Percentiles rank a stretch among this genome's conserved stretches.
phyloP scores from a whole-genome alignment of 92 coral and sea anemone genomes.

The Umimayanthus chanpuru region DNA sequence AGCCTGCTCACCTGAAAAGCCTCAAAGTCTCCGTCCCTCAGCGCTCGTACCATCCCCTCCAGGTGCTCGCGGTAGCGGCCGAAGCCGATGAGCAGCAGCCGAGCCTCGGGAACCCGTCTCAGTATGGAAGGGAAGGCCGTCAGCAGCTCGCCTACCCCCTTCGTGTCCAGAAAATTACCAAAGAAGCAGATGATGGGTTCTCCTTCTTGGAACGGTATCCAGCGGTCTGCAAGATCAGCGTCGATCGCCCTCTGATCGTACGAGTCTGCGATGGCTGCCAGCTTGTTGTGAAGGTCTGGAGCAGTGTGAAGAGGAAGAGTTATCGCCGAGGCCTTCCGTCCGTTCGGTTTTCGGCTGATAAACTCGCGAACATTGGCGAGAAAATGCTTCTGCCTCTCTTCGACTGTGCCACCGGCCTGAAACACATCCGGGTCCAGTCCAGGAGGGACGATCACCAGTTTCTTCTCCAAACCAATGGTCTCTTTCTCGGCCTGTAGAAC shows the following conservation, averaged over 20 bases:
- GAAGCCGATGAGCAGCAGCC: conserved; percentile 77
- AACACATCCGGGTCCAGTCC: conserved; percentile 89
- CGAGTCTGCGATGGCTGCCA: conserved; percentile 64
- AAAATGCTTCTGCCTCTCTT: conserved; percentile 73
- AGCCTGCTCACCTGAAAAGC: conserved; percentile 68
- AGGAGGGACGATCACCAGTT: conserved; percentile 78
- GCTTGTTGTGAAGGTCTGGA: conserved; percentile 53
- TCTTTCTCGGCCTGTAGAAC: conserved; percentile 62
- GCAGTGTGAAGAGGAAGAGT: conserved; percentile 56
- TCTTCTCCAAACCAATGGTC: conserved; percentile 59
- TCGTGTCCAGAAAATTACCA: conserved; percentile 86
- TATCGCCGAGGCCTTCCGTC: conserved; percentile 61
- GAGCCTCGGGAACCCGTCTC: conserved; percentile 71
- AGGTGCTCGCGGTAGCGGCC: conserved; percentile 86
- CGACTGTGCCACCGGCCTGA: conserved; percentile 62
- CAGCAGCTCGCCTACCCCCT: conserved; percentile 86
- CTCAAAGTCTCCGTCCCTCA: conserved; percentile 69
- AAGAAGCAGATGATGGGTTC: conserved; percentile 86
- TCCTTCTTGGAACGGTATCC: conserved; percentile 71
- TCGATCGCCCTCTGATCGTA: conserved; percentile 84
- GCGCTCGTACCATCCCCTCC: conserved; percentile 78
- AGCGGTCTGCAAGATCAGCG: conserved; percentile 82
- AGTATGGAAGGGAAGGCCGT: conserved; percentile 79
- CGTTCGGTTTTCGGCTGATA: conserved; percentile 71
- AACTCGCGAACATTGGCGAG: conserved; percentile 68